Base-by-base conservation (phyloP, 2,113 vertebrate species). In the Myotis davidii region DNA sequence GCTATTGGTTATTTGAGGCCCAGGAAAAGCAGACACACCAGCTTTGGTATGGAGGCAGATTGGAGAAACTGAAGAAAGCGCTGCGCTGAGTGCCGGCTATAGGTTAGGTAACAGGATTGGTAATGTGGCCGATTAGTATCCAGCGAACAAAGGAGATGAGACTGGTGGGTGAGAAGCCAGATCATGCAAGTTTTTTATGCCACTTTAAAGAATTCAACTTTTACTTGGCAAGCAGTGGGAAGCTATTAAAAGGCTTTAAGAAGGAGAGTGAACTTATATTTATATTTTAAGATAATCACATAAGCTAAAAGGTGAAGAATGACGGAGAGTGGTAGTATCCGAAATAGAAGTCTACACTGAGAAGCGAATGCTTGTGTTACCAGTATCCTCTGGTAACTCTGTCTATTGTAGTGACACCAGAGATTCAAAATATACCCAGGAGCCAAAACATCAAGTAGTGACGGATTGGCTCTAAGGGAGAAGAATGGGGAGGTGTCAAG, bases 201-300 rank as follows among this genome's bases (percentile, higher is more conserved):
- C 45, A 7, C 5, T 25, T 56, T 81, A 70, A 73, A 34, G 25
- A 39, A 39, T 93, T 86, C 14, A n/a, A 11, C 86, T 18, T n/a
- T 90, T 85, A 50, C 73, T 27, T 67, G 17, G 32, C 3, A 48
- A 78, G 8, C 21, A n/a, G 50, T 87, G 20, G 29, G 2, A 89
- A 74, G 6, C 4, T 34, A 78, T 69, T 52, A 74, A 64, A 76
- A 52, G 34, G 0, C 8, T 91, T 81, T 32, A 65, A 86, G 39
- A 32, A 73, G 34, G 27, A 20, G 14, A 74, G 21, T 72, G n/a
- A 29, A 72, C 3, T 82, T 45, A 5, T 67, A 13, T 83, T 78
- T 94, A 18, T 76, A 39, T 65, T 92, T 94, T 65, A 83, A 82
- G 88, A 83, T 50, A 91, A 73, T 39, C 11, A 37, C 34, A 48